Percentiles rank a stretch among this genome's conserved stretches.
Conservation (phyloP, 2,888 invertebrate genomes). For the Pristionchus japonicus region DNA sequence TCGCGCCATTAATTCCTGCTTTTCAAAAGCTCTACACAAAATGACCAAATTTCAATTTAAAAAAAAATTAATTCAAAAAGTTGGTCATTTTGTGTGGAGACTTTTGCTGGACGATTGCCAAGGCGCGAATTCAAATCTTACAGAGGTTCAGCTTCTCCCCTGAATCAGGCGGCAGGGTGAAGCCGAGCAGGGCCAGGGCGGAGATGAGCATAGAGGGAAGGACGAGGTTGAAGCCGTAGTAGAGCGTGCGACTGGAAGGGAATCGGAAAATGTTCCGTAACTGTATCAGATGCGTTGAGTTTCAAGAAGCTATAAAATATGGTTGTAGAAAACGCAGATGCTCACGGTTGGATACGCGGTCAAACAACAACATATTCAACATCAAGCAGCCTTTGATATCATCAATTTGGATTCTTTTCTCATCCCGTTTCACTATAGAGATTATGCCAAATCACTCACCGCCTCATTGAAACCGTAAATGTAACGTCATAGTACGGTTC, state of each 20-base stretch:
- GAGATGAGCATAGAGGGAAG: slow-evolving; percentile 99
- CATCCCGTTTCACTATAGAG: too few species aligned
- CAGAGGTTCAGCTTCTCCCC: slow-evolving; percentile 98
- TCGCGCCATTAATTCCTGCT: not conserved
- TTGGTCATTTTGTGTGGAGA: not conserved
- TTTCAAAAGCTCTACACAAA: not conserved
- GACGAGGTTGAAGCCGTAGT: slow-evolving; percentile 94
- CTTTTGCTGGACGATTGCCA: not conserved
- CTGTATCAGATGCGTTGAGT: not conserved
- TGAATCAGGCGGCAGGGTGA: slow-evolving; percentile 97
- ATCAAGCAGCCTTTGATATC: too few species aligned
- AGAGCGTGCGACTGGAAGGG: slow-evolving; percentile 35
- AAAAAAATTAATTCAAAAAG: not conserved
- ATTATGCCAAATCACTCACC: slow-evolving; percentile 6
- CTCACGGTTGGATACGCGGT: too few species aligned
- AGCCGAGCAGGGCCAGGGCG: slow-evolving; percentile 97
- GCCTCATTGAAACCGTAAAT: slow-evolving; percentile 92
- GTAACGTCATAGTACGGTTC: slow-evolving; percentile 87
- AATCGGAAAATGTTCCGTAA: not conserved
- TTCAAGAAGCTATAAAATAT: too few species aligned
- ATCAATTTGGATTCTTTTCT: too few species aligned
- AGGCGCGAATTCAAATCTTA: slow-evolving; percentile 76
- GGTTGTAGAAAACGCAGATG: not conserved
- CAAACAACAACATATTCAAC: too few species aligned
- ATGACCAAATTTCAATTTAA: not conserved